These are phyloP conservation scores for Cairina moschata DNA, from an alignment of 2,113 vertebrate genomes.

Conservation along the genomic window DNA sequence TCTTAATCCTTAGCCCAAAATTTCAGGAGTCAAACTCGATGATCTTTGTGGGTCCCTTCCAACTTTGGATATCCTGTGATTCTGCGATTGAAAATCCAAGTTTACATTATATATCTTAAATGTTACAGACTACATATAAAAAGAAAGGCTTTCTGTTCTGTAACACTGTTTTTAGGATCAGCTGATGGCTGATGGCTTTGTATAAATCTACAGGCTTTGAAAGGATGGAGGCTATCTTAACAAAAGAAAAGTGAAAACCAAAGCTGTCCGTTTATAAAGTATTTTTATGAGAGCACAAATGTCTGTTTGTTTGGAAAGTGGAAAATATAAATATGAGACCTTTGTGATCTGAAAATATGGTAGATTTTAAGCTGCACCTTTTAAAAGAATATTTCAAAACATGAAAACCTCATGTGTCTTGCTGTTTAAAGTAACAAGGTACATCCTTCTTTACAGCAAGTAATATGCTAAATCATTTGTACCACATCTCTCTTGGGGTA, in stretches of 20 bases:
- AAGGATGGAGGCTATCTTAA: neutral
- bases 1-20: neutral
- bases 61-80: too few relatives aligned
- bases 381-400: neutral
- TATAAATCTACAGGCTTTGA: neutral
- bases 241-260: conserved; percentile 3
- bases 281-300: neutral
- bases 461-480: neutral
- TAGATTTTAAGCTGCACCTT: conserved; percentile 4
- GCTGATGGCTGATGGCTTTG: neutral
- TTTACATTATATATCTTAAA: neutral
- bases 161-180: neutral
- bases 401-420: neutral
- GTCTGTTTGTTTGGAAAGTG: neutral
- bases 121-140: neutral
- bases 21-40: too few relatives aligned
- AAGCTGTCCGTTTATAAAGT: conserved; percentile 1
- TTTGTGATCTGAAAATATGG: conserved; percentile 21
- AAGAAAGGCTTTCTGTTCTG: neutral
- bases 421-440: neutral
- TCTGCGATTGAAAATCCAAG: too few relatives aligned
- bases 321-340: conserved; percentile 19
- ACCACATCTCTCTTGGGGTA: neutral
- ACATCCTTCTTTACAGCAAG: neutral
- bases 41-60: too few relatives aligned